Evolutionary conservation across 1,140 invertebrate species (phyloP).

Genomic region (Hyposmocoma kahamanoa): DNA sequence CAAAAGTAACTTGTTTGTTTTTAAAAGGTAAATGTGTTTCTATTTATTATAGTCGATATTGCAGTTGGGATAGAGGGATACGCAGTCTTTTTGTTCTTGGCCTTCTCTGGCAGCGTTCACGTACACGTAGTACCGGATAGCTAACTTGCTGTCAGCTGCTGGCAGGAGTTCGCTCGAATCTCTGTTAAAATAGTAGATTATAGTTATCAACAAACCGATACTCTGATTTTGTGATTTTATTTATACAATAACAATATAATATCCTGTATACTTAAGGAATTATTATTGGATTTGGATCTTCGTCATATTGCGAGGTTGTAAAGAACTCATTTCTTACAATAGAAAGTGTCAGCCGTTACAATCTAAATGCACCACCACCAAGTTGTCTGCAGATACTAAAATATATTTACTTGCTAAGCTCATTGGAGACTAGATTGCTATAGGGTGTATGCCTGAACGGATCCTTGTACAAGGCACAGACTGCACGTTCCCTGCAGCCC

Average conservation of each 20-base stretch:
- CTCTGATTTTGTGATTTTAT: too few relatives aligned
- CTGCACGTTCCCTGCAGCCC: conserved; percentile 82
- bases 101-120: conserved; percentile 86
- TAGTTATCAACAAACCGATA: too few relatives aligned
- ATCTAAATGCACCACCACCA: too few relatives aligned
- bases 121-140: conserved; percentile 85
- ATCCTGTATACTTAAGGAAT: too few relatives aligned
- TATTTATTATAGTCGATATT: conserved; percentile 65
- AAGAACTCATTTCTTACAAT: too few relatives aligned
- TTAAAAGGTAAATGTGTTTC: too few relatives aligned
- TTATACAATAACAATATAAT: too few relatives aligned
- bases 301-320: too few relatives aligned
- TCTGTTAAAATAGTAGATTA: conserved; percentile 77
- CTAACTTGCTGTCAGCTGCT: conserved; percentile 79
- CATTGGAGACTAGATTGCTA: conserved; percentile 87
- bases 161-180: conserved; percentile 82
- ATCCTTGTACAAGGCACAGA: conserved; percentile 89
- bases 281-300: too few relatives aligned
- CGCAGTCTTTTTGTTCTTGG: conserved; percentile 85
- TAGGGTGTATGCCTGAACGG: conserved; percentile 84
- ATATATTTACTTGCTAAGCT: conserved; percentile 91
- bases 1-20: too few relatives aligned
- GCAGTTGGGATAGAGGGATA: conserved; percentile 80
- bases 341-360: too few relatives aligned
- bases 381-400: too few relatives aligned